Evolutionary conservation across 2,113 vertebrate genomes (phyloP).

Genomic region (Dendrocopos noguchii): DNA sequence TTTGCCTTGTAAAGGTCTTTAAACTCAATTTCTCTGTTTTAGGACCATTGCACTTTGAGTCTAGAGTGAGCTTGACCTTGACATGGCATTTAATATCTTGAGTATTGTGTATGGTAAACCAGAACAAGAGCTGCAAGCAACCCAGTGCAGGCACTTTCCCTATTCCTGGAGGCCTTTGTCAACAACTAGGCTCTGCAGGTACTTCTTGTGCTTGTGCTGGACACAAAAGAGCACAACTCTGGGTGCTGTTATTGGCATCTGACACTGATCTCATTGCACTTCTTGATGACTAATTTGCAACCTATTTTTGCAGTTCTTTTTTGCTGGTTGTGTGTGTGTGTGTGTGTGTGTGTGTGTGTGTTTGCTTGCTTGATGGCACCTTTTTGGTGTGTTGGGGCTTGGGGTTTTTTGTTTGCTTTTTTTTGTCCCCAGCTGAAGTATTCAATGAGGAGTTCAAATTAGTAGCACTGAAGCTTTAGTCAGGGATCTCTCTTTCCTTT

Average conservation of each 20-base stretch:
- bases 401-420: neutral
- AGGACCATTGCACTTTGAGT: neutral
- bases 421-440: neutral
- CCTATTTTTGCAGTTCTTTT: neutral
- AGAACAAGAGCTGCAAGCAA: neutral
- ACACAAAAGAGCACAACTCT: neutral
- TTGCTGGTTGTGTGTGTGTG: no score
- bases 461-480: neutral
- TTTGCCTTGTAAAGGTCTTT: neutral
- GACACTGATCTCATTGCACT: neutral
- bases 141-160: neutral
- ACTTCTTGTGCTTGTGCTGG: neutral
- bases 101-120: neutral
- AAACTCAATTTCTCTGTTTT: neutral
- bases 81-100: neutral
- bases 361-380: neutral
- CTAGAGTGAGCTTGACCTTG: neutral
- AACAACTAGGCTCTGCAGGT: neutral
- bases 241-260: neutral
- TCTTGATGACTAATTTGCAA: slow-evolving; percentile 12
- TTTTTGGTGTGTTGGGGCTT: no score
- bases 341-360: neutral
- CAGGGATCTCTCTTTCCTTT: neutral
- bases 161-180: neutral
- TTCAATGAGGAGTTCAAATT: slow-evolving; percentile 23